Percentiles rank a stretch among this genome's conserved stretches.
These are phyloP conservation scores for Arctia plantaginis DNA, from an alignment of 2,888 invertebrate species.

Conservation along the genomic window DNA sequence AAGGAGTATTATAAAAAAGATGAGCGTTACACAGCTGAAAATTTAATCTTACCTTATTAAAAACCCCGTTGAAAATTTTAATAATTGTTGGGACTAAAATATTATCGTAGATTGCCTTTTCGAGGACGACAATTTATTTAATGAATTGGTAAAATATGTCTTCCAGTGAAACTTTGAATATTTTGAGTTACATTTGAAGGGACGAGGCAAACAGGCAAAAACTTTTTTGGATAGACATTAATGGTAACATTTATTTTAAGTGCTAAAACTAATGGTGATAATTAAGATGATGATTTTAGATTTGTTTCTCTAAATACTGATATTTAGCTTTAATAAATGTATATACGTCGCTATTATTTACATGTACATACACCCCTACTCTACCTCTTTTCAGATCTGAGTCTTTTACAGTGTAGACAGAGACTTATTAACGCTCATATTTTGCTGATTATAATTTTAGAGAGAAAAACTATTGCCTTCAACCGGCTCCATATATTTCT, in stretches of 20 bases:
- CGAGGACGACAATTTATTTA: slow-evolving; percentile 42
- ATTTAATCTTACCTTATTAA: slow-evolving; percentile 46
- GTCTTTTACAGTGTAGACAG: too few species aligned
- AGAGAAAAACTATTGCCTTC: too few species aligned
- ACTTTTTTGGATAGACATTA: not conserved
- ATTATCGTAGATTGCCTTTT: slow-evolving; percentile 42
- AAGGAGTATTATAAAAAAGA: slow-evolving; percentile 39
- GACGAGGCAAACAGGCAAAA: not conserved
- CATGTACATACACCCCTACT: too few species aligned
- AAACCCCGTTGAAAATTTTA: slow-evolving; percentile 48
- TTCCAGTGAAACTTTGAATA: slow-evolving; percentile 20
- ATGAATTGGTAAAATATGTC: slow-evolving; percentile 47
- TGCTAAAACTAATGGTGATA: not conserved
- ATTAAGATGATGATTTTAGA: not conserved
- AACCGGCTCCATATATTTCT: too few species aligned
- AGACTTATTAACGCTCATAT: too few species aligned
- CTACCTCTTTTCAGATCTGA: too few species aligned
- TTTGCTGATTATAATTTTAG: too few species aligned
- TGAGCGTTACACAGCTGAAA: slow-evolving; percentile 36
- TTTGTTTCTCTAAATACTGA: not conserved
- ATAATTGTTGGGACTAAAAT: slow-evolving; percentile 52
- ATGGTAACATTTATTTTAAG: not conserved
- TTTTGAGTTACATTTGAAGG: slow-evolving; percentile 16
- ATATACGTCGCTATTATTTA: too few species aligned
- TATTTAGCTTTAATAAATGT: not conserved